Percentiles rank a stretch among this genome's conserved stretches.
Evolutionary conservation across 2,113 vertebrate species (phyloP).

Genomic region (Scomber colias): DNA sequence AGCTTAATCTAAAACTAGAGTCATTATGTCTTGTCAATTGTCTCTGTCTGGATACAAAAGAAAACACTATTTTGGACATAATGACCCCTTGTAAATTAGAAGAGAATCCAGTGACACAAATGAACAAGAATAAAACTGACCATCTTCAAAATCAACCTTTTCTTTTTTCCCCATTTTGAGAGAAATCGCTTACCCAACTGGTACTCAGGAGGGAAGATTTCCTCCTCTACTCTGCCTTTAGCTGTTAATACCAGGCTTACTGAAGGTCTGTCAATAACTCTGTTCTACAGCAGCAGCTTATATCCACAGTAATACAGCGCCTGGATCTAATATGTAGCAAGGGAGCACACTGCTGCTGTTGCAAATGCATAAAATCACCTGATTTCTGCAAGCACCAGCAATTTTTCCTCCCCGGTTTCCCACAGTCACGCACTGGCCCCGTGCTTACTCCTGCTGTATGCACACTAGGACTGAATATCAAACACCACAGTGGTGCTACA

Average conservation of each 20-base stretch:
- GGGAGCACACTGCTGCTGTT: constrained; percentile 13
- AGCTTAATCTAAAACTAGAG: not conserved
- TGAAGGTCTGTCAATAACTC: constrained; percentile 16
- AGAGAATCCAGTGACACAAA: not conserved
- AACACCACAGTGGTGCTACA: constrained; percentile 47
- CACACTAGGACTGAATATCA: constrained; percentile 55
- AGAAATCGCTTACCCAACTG: not conserved
- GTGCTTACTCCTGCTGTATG: constrained; percentile 30
- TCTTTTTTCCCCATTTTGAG: too few species aligned
- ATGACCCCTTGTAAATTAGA: too few species aligned
- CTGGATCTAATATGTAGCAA: constrained; percentile 4
- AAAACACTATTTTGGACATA: too few species aligned
- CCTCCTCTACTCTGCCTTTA: not conserved
- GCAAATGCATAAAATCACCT: constrained; percentile 40
- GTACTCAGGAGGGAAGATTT: not conserved
- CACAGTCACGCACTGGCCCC: constrained; percentile 30
- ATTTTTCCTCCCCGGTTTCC: constrained; percentile 42
- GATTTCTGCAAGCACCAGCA: constrained; percentile 61
- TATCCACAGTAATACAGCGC: constrained; percentile 8
- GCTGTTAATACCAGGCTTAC: not conserved
- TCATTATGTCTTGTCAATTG: not conserved
- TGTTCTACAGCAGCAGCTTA: constrained; percentile 14
- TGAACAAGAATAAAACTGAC: not conserved
- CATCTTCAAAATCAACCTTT: not conserved
- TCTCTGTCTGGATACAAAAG: not conserved